Percentiles rank a stretch among this genome's conserved stretches.
These are phyloP conservation scores for Ellobium chinense DNA, from an alignment of 2,888 invertebrate genomes.

Conservation along the genomic window DNA sequence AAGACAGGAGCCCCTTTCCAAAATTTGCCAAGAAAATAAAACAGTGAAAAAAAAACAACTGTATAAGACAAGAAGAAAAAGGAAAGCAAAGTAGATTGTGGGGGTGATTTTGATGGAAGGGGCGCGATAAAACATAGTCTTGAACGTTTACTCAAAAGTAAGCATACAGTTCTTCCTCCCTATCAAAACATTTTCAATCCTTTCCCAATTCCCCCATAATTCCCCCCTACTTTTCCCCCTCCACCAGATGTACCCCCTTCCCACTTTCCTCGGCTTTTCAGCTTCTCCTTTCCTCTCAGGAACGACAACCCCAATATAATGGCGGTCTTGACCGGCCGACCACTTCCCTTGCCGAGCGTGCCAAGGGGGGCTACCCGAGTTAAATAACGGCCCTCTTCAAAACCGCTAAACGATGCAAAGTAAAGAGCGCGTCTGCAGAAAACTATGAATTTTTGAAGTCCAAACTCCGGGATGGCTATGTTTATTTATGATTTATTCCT, in stretches of 20 bases:
- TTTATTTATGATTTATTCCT: slow-evolving; percentile 46
- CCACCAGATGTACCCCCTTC: background rate
- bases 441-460: slow-evolving; percentile 42
- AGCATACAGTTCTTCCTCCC: too few relatives aligned
- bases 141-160: too few relatives aligned
- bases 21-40: too few relatives aligned
- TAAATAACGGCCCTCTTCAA: slow-evolving; percentile 34
- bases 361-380: slow-evolving; percentile 39
- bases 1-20: too few relatives aligned
- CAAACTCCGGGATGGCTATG: slow-evolving; percentile 33
- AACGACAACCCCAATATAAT: slow-evolving; percentile 26
- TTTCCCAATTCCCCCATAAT: too few relatives aligned
- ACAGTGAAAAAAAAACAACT: too few relatives aligned
- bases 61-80: too few relatives aligned
- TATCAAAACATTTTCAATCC: too few relatives aligned
- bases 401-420: slow-evolving; percentile 40
- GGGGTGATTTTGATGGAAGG: too few relatives aligned
- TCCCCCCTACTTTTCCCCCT: background rate
- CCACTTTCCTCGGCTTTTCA: background rate
- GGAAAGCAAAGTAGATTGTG: too few relatives aligned
- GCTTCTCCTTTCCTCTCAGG: background rate
- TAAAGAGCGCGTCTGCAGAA: slow-evolving; percentile 27
- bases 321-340: slow-evolving; percentile 33
- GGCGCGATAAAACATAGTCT: too few relatives aligned
- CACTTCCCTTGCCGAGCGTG: slow-evolving; percentile 27